Evolutionary conservation across 1,140 invertebrate species (phyloP).

Genomic region (Apis cerana): DNA sequence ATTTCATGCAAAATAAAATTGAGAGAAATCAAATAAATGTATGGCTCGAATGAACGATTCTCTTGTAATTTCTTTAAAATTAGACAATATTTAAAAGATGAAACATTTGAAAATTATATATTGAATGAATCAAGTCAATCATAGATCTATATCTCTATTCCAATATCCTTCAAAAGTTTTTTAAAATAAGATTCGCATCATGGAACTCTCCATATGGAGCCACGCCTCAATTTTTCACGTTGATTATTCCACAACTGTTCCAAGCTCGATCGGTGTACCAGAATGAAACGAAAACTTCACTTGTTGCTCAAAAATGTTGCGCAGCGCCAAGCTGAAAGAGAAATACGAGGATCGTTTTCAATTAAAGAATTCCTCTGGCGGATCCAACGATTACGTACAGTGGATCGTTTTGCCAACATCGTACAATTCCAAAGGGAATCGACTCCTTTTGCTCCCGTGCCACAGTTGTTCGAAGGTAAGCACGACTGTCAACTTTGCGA

Average conservation of each 20-base stretch:
- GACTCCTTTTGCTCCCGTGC: conserved; percentile 16
- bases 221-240: not conserved
- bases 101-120: too few relatives aligned
- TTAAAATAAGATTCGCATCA: too few relatives aligned
- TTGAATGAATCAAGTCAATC: too few relatives aligned
- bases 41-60: too few relatives aligned
- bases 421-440: not conserved
- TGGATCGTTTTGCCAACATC: not conserved
- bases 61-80: too few relatives aligned
- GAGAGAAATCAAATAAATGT: too few relatives aligned
- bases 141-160: too few relatives aligned
- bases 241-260: not conserved
- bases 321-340: conserved; percentile 36
- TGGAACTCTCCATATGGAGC: not conserved
- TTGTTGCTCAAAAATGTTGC: conserved; percentile 44
- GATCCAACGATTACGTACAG: not conserved
- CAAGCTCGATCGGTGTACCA: not conserved
- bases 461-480: conserved; percentile 28
- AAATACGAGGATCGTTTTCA: conserved; percentile 47
- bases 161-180: too few relatives aligned
- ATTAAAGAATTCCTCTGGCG: conserved; percentile 2
- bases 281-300: conserved; percentile 47
- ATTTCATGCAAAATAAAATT: too few relatives aligned
- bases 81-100: too few relatives aligned
- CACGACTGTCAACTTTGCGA: conserved; percentile 18